A percentile compares a stretch with the other conserved stretches of the same genome.
These are phyloP conservation scores for Salvelinus namaycush DNA, from an alignment of 2,113 vertebrate species.

Conservation along the genomic window DNA sequence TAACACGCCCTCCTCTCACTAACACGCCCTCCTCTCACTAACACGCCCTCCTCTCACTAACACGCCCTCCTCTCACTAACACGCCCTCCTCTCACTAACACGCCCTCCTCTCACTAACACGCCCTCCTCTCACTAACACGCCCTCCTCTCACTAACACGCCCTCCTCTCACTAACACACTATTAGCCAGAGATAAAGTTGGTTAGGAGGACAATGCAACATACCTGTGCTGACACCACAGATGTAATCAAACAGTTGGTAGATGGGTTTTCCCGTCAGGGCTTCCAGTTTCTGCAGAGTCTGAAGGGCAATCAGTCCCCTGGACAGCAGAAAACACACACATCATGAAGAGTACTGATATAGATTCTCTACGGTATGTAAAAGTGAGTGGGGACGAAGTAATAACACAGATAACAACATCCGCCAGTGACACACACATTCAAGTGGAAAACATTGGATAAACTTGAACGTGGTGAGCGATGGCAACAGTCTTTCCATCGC, in stretches of 20 bases:
- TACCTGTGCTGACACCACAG: conserved; percentile 99
- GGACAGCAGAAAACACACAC: conserved; percentile 36
- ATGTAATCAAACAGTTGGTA: conserved; percentile 97
- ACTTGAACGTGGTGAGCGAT: too few species aligned
- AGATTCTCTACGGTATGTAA: background rate
- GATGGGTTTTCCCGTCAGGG: conserved; percentile 89
- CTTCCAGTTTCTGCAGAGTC: conserved; percentile 87
- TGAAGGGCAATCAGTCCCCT: conserved; percentile 95
- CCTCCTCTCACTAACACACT: background rate
- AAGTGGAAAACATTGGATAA: too few species aligned
- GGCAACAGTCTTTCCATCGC: too few species aligned
- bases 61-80: background rate
- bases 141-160: background rate
- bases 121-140: background rate
- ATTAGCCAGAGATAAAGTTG: conserved; percentile 19
- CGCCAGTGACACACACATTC: background rate
- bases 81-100: background rate
- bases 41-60: background rate
- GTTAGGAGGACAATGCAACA: conserved; percentile 26
- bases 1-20: background rate
- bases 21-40: too few species aligned
- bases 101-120: background rate
- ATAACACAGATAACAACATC: background rate
- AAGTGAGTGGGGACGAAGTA: background rate
- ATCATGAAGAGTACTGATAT: conserved; percentile 3